Evolutionary conservation across 2,888 invertebrate genomes (phyloP), one percentile per base, ranked within the genome.

Genomic region (Ophonus ardosiacus): DNA sequence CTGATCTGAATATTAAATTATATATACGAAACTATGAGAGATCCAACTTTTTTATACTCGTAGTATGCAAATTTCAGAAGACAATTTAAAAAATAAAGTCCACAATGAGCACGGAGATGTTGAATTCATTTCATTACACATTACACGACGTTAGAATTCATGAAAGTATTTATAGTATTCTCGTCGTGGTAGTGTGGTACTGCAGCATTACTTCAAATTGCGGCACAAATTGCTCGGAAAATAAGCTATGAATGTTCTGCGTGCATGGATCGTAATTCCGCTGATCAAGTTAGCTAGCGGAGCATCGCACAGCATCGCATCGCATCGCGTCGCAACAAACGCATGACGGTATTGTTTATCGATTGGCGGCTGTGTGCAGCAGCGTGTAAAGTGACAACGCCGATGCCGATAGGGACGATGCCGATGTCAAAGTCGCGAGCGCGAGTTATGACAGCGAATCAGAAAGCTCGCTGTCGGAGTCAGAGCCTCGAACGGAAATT

Each of bases 401-500:
- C 78, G 63, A 79, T 65, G 83, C 65, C 78, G 63, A 79, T 65
- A 84, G 84, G 65, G 57, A 40, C 76, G 59, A 38, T 57, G 68
- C 17, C 74, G 82, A 74, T 85, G 85, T 78, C 82, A 85, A 31
- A 82, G 51, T 18, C 81, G 40, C 43, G 15, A 63, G 40, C 57
- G 81, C 86, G 86, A 87, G 87, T 88, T 87, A 87, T 88, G 87
- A 87, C 86, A 86, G 86, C 86, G 88, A 88, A 87, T 87, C 87
- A 87, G 87, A 87, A 86, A 86, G 86, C 85, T 86, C 86, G 86
- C 87, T 87, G 88, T 88, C 88, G 85, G 87, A 86, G 88, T 87
- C 87, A 85, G 87, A 86, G 87, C 86, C 87, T 87, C 86, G 85
- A 86, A 86, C 88, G 88, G 88, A 88, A 88, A 88, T 88, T 88